phyloP scores from a whole-genome alignment of 2,888 invertebrate genomes.

The Troglohyphantes excavatus region DNA sequence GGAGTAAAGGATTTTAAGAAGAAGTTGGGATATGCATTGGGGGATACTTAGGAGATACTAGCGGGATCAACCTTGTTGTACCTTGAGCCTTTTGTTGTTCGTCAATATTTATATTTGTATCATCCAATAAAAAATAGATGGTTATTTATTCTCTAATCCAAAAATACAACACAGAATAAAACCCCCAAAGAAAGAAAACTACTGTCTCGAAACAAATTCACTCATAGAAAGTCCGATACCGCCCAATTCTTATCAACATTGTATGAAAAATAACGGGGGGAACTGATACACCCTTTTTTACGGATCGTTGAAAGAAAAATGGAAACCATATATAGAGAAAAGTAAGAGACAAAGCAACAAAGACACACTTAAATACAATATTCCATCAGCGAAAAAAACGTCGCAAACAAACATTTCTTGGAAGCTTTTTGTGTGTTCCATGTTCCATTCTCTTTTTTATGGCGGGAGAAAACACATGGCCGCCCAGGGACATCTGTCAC shows the following conservation, averaged over 20 bases:
- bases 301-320: slow-evolving; percentile 21
- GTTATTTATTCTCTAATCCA: too few relatives aligned
- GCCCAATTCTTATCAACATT: slow-evolving; percentile 20
- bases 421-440: slow-evolving; percentile 27
- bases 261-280: neutral
- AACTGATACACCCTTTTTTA: slow-evolving; percentile 24
- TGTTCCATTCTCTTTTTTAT: slow-evolving; percentile 21
- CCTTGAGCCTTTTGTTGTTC: too few relatives aligned
- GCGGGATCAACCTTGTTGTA: too few relatives aligned
- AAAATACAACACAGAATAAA: neutral
- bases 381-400: slow-evolving; percentile 31
- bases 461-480: slow-evolving; percentile 55
- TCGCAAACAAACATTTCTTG: slow-evolving; percentile 58
- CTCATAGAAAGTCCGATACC: slow-evolving; percentile 14
- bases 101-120: too few relatives aligned
- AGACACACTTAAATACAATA: slow-evolving; percentile 55
- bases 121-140: too few relatives aligned
- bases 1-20: too few relatives aligned
- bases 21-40: too few relatives aligned
- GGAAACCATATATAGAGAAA: neutral
- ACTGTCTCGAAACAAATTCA: neutral
- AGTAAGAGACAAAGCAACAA: slow-evolving; percentile 38
- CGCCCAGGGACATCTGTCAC: slow-evolving; percentile 69
- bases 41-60: too few relatives aligned
- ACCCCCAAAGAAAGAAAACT: neutral